Evolutionary conservation across 1,140 invertebrate species (phyloP).

Genomic region (Drosophila persimilis): DNA sequence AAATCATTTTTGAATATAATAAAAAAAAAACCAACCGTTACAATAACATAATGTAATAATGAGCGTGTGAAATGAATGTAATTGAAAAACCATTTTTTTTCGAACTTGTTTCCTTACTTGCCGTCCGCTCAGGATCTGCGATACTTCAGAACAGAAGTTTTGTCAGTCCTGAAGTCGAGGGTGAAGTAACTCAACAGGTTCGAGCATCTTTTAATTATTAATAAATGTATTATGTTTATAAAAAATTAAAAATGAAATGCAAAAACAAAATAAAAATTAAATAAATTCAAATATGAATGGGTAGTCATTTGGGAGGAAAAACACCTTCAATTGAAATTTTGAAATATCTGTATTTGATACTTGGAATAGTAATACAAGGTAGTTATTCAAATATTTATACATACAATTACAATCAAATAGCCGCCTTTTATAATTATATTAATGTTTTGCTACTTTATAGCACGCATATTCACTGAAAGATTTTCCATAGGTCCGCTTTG

Average conservation of each 20-base stretch:
- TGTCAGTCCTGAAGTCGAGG: slow-evolving; percentile 7
- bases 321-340: slow-evolving; percentile 22
- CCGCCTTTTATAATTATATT: slow-evolving; percentile 46
- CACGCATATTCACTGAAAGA: slow-evolving; percentile 41
- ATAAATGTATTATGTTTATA: slow-evolving; percentile 83
- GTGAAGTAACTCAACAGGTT: slow-evolving; percentile 32
- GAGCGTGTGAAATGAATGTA: slow-evolving; percentile 57
- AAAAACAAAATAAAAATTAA: slow-evolving; percentile 81
- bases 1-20: slow-evolving; percentile 59
- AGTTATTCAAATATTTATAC: slow-evolving; percentile 73
- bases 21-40: slow-evolving; percentile 43
- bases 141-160: slow-evolving; percentile 15
- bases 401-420: slow-evolving; percentile 78
- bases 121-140: slow-evolving; percentile 5
- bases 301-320: slow-evolving; percentile 15
- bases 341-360: slow-evolving; percentile 77
- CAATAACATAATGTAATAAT: slow-evolving; percentile 60
- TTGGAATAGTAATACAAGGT: slow-evolving; percentile 76
- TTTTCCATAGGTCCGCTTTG: slow-evolving; percentile 22
- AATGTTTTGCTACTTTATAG: slow-evolving; percentile 48
- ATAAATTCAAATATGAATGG: slow-evolving; percentile 68
- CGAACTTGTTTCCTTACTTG: slow-evolving; percentile 35
- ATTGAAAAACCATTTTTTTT: slow-evolving; percentile 60
- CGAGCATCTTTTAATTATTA: slow-evolving; percentile 77
- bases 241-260: slow-evolving; percentile 75